Evolutionary conservation across 2,113 vertebrate species (phyloP), one percentile per base, ranked within the genome.

Genomic region (Pseudopodoces humilis): DNA sequence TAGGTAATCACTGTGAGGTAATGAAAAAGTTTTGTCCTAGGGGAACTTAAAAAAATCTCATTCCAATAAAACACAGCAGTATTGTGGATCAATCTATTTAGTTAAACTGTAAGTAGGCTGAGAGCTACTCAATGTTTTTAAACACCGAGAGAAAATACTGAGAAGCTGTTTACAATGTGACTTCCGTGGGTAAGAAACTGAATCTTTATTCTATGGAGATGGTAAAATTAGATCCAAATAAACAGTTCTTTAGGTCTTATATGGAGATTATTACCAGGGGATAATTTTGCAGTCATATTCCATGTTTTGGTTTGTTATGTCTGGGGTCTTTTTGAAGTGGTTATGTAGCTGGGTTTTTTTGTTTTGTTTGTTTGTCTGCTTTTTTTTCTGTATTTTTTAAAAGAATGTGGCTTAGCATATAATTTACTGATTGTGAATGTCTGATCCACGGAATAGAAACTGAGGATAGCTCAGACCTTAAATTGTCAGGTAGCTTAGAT

Each of bases 291-390:
- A 75, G 33, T 56, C 33, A 52, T 11, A 95, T 70, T 59, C 14
- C 16, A 7, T 35, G 22, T 35, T 12, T 79, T 7, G 2, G 1
- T 50, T 77, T 72, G 8, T 46, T 80, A 67, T 10, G 4, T 33
- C 11, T 39, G 18, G 14, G 1, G 0, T 10, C 37, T n/a, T 41
- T 49, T 58, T 35, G 2, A 6, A 62, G n/a, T 23, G 2, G 2
- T 13, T 23, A 9, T 37, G 7, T 9, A 1, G 4, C 33, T 33
- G 9, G 7, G 7, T 0, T 5, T 27, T 47, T 65, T 69, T 43
- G 2, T 53, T 18, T 76, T 56, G 10, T 23, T 76, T 56, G 10
- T 23, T 16, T 31, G 10, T 17, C 25, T n/a, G 46, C 2, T 13
- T 35, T n/a, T 33, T 15, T 37, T 21, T 2, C 27, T 70, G 4